Percentiles rank a stretch among this genome's conserved stretches.
Conservation (phyloP, 2,888 invertebrate species). For the Zaprionus bogoriensis region DNA sequence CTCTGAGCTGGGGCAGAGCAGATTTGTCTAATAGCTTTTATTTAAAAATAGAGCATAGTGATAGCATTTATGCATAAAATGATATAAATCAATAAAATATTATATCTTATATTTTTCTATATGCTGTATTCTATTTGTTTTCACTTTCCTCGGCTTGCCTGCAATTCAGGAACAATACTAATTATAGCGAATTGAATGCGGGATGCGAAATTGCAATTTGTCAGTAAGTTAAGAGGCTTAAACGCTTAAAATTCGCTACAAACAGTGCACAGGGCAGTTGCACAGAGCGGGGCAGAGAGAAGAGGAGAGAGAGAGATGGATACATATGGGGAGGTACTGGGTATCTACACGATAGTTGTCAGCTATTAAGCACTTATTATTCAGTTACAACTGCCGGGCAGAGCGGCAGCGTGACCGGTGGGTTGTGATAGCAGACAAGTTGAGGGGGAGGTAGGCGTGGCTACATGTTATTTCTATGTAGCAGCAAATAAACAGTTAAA, state of each 20-base stretch:
- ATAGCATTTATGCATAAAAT: too few relatives aligned
- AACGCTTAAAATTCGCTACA: constrained; percentile 27
- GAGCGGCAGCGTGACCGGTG: background rate
- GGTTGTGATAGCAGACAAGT: background rate
- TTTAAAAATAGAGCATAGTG: too few relatives aligned
- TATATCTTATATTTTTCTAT: background rate
- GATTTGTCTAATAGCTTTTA: too few relatives aligned
- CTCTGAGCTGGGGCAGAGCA: too few relatives aligned
- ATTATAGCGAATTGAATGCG: constrained; percentile 12
- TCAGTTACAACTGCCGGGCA: background rate
- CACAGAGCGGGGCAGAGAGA: background rate
- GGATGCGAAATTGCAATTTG: constrained; percentile 28
- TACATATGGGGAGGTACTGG: background rate
- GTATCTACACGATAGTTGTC: constrained; percentile 24
- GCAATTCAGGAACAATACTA: constrained; percentile 1
- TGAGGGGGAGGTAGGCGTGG: background rate
- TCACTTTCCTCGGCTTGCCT: too few relatives aligned
- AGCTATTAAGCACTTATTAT: constrained; percentile 37
- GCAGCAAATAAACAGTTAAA: constrained; percentile 61
- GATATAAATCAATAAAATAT: too few relatives aligned
- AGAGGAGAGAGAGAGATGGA: too few relatives aligned
- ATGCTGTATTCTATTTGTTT: too few relatives aligned
- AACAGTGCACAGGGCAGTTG: constrained; percentile 9
- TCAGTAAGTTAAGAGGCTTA: constrained; percentile 53
- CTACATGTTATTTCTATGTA: constrained; percentile 12